phyloP scores from a whole-genome alignment of 2,888 invertebrate genomes.

The Lamellibrachia satsuma region DNA sequence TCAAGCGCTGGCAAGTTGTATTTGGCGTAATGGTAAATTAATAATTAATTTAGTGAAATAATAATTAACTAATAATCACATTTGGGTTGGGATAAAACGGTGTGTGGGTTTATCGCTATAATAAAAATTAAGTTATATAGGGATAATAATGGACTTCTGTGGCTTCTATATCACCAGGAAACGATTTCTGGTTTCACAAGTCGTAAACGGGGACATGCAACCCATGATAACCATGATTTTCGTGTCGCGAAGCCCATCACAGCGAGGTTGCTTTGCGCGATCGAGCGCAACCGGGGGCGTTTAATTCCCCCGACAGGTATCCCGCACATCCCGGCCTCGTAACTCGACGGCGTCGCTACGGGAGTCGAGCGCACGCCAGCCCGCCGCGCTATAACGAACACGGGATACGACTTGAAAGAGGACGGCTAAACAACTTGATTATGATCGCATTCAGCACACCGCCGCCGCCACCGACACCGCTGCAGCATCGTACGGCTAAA shows the following conservation, averaged over 20 bases:
- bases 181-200: not conserved
- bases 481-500: not conserved
- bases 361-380: not conserved
- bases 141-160: no score
- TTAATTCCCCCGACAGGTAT: not conserved
- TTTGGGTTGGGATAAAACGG: no score
- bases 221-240: not conserved
- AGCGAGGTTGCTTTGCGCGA: not conserved
- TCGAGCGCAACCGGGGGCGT: not conserved
- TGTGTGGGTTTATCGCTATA: not conserved
- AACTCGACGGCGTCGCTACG: not conserved
- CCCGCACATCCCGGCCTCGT: not conserved
- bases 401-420: slow-evolving; percentile 3
- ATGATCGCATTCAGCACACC: not conserved
- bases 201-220: not conserved
- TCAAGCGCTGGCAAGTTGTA: not conserved
- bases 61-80: not conserved
- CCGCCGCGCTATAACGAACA: not conserved
- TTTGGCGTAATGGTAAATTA: not conserved
- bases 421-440: slow-evolving; percentile 17
- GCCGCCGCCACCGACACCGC: not conserved
- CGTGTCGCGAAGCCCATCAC: not conserved
- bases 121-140: not conserved
- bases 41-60: not conserved
- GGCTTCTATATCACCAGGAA: no score